phyloP scores from a whole-genome alignment of 2,888 invertebrate genomes.

The Hecatera dysodea region DNA sequence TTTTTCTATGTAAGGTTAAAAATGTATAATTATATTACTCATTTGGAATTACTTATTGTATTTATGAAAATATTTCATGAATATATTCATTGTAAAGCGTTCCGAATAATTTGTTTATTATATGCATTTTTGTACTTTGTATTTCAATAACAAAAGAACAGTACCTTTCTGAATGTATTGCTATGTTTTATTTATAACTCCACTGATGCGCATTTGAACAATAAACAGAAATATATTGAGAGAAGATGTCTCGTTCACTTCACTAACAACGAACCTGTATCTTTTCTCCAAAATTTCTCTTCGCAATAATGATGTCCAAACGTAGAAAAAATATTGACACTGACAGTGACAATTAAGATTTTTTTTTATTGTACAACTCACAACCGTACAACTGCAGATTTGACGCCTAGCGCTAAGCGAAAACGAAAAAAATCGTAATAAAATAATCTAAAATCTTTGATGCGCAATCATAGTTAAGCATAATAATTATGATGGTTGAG shows the following conservation, averaged over 20 bases:
- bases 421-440: too few relatives aligned
- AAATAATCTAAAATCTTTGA: too few relatives aligned
- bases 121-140: background rate
- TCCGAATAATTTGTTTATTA: background rate
- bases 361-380: too few relatives aligned
- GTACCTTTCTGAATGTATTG: slow-evolving; percentile 31
- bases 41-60: background rate
- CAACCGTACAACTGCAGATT: too few relatives aligned
- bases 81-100: slow-evolving; percentile 8
- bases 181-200: background rate
- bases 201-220: background rate
- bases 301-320: slow-evolving; percentile 21
- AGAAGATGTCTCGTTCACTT: slow-evolving; percentile 4
- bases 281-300: slow-evolving; percentile 22
- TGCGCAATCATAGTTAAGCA: too few relatives aligned
- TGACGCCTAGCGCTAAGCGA: too few relatives aligned
- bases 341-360: slow-evolving; percentile 21
- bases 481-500: too few relatives aligned
- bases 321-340: background rate
- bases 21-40: too few relatives aligned
- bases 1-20: background rate
- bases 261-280: background rate
- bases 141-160: background rate
- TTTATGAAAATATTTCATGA: slow-evolving; percentile 11
- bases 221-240: slow-evolving; percentile 13